Evolutionary conservation across 2,113 vertebrate species (phyloP).

Genomic region (Epinephelus cyanopodus): DNA sequence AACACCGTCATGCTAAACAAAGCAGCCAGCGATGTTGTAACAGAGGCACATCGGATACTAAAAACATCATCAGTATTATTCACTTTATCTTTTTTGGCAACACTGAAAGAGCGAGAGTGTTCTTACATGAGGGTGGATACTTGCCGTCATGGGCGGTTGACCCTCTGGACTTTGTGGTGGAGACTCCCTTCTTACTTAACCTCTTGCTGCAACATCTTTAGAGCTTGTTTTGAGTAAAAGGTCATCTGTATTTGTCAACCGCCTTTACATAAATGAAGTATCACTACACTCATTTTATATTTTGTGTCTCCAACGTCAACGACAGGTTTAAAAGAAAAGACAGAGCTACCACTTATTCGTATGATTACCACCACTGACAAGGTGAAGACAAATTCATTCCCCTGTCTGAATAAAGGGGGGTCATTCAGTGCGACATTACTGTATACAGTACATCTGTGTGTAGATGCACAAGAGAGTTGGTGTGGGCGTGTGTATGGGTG

Average conservation of each 20-base stretch:
- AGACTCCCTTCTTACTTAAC: conserved; percentile 1
- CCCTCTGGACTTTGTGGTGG: neutral
- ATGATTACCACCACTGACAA: neutral
- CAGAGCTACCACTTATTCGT: neutral
- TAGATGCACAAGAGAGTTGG: conserved; percentile 24
- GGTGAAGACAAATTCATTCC: neutral
- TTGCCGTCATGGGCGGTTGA: neutral
- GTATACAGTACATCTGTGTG: conserved; percentile 7
- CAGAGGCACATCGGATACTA: neutral
- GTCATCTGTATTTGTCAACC: neutral
- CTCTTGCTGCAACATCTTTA: neutral
- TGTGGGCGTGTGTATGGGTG: conserved; percentile 29
- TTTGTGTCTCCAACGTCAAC: neutral
- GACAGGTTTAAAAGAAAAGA: neutral
- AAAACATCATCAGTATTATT: neutral
- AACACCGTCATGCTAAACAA: neutral
- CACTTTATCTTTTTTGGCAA: too few species aligned
- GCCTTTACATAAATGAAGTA: neutral
- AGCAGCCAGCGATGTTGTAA: conserved; percentile 2
- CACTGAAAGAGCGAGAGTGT: neutral
- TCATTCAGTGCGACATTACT: conserved; percentile 2
- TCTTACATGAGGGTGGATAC: neutral
- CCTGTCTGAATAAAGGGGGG: neutral
- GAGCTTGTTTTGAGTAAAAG: neutral
- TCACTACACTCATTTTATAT: neutral